Evolutionary conservation across 2,888 invertebrate species (phyloP).

Genomic region (Mesoligia furuncula): DNA sequence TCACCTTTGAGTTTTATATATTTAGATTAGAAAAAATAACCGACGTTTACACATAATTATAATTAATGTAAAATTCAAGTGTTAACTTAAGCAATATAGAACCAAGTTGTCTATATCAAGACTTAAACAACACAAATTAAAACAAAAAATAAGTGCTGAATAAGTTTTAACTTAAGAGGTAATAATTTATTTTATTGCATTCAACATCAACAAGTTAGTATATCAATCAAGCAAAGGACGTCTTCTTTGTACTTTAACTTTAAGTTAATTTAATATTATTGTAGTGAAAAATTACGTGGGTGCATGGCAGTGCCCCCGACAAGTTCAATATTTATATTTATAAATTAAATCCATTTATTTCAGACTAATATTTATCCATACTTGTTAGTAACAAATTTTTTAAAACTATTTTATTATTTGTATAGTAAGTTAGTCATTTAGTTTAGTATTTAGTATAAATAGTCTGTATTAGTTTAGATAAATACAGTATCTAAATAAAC

Average conservation of each 20-base stretch:
- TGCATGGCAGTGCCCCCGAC: not conserved
- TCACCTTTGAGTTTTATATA: too few species aligned
- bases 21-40: too few species aligned
- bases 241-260: slow-evolving; percentile 12
- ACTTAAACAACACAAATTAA: slow-evolving; percentile 19
- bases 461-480: too few species aligned
- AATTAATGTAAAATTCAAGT: not conserved
- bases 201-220: not conserved
- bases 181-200: slow-evolving; percentile 26
- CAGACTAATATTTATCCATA: too few species aligned
- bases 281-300: not conserved
- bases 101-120: not conserved
- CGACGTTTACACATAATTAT: not conserved
- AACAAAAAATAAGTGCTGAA: slow-evolving; percentile 11
- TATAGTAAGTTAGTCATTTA: too few species aligned
- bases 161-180: not conserved
- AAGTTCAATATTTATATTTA: too few species aligned
- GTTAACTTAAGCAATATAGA: not conserved
- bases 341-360: not conserved
- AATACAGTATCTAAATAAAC: too few species aligned
- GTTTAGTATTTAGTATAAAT: too few species aligned
- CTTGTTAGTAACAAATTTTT: too few species aligned
- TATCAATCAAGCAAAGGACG: slow-evolving; percentile 21
- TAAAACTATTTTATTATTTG: too few species aligned
- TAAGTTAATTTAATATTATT: slow-evolving; percentile 8